These are phyloP conservation scores for Steinernema carpocapsae DNA, from an alignment of 2,888 invertebrate species.

Conservation along the genomic window DNA sequence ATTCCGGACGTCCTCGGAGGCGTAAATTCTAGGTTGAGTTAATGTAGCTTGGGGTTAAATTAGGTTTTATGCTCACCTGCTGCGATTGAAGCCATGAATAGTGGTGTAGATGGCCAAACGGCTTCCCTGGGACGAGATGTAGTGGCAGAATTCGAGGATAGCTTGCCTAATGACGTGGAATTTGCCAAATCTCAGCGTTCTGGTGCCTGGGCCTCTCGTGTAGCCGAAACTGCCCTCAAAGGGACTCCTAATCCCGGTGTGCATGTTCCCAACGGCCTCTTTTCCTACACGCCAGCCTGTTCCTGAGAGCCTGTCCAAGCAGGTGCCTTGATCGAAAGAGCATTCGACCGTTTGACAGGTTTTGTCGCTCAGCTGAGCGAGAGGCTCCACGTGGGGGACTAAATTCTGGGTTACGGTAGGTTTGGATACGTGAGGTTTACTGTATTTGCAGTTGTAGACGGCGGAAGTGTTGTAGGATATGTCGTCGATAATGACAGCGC, in stretches of 20 bases:
- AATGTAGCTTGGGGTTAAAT: neutral
- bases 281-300: conserved; percentile 39
- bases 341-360: conserved; percentile 52
- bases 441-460: conserved; percentile 44
- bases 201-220: conserved; percentile 51
- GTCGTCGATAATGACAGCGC: conserved; percentile 61
- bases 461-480: conserved; percentile 53
- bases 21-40: conserved; percentile 33
- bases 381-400: conserved; percentile 55
- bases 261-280: conserved; percentile 43
- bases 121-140: conserved; percentile 44
- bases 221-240: conserved; percentile 55
- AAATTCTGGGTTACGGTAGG: conserved; percentile 22
- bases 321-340: conserved; percentile 49
- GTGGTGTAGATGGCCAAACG: conserved; percentile 42
- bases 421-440: conserved; percentile 33
- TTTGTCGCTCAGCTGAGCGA: conserved; percentile 42
- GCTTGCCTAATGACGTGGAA: conserved; percentile 49
- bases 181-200: conserved; percentile 43
- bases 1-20: conserved; percentile 33
- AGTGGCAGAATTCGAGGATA: conserved; percentile 58
- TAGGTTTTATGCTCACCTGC: conserved; percentile 33
- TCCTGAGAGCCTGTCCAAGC: conserved; percentile 37
- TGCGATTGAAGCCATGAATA: conserved; percentile 29
- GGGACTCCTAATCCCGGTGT: conserved; percentile 45